Conservation (phyloP, 53 echinoderm and acorn worm genomes). For the Luidia sarsii region DNA sequence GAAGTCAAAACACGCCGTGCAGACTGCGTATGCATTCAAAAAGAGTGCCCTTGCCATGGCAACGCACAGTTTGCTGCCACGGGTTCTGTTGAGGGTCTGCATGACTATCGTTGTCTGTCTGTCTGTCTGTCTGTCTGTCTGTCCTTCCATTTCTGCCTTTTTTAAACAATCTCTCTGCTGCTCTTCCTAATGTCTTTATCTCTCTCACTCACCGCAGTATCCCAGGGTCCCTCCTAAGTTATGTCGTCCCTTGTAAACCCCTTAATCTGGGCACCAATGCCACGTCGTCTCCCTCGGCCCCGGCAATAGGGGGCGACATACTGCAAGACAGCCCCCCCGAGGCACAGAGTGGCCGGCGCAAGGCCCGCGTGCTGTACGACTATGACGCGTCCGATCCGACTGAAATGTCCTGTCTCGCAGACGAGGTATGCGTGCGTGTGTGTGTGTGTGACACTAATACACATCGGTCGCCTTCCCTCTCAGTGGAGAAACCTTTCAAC, state of each 20-base stretch:
- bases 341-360: slow-evolving; percentile 77
- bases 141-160: neutral
- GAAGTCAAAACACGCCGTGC: too few relatives aligned
- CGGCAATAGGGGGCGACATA: slow-evolving; percentile 65
- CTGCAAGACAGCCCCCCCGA: slow-evolving; percentile 63
- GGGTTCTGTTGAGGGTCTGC: too few relatives aligned
- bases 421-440: slow-evolving; percentile 90
- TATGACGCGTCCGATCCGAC: slow-evolving; percentile 94
- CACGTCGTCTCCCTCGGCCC: slow-evolving; percentile 65
- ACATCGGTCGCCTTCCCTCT: too few relatives aligned
- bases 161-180: neutral
- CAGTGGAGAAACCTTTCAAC: too few relatives aligned
- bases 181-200: neutral
- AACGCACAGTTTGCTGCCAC: too few relatives aligned
- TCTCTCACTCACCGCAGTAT: slow-evolving; percentile 61
- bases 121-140: slow-evolving; percentile 6
- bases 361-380: slow-evolving; percentile 97
- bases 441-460: too few relatives aligned
- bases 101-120: neutral
- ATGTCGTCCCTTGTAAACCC: slow-evolving; percentile 55
- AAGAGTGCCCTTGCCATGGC: too few relatives aligned
- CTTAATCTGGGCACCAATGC: slow-evolving; percentile 53
- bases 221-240: slow-evolving; percentile 77
- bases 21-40: too few relatives aligned
- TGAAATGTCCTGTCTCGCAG: slow-evolving; percentile 93